Evolutionary conservation across 2,888 invertebrate genomes (phyloP), one percentile per base, ranked within the genome.

Genomic region (Ptychoptera contaminata): DNA sequence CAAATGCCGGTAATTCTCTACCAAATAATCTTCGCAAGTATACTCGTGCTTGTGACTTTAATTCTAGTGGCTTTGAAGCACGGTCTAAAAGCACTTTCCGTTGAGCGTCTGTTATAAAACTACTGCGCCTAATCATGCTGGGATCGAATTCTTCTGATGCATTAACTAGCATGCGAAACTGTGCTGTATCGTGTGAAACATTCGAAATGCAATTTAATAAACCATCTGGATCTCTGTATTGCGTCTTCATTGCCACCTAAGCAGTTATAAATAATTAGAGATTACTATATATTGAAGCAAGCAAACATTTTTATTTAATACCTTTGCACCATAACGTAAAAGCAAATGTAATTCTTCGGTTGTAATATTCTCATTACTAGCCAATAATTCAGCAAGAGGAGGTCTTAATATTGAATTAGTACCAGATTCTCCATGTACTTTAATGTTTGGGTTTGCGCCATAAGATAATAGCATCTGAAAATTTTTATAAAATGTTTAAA

Each of bases 211-310:
- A 82, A 59, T 85, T 86, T 6, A 90, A 68, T 45, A 88, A 77
- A 32, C 88, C 87, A 56, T 82, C 81, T 0, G 86, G 85, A 57
- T 88, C 84, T 46, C 85, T 74, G 58, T 82, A 84, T 53, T 86
- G 86, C 8, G 83, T 83, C 62, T 84, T 83, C 72, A 85, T 80
- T 7, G 23, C 23, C 23, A 23, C 23, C 23, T 23, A 23, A 23
- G n/a, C n/a, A n/a, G n/a, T n/a, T n/a, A n/a, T n/a, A n/a, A n/a
- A n/a, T 5, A 23, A 23, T 23, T 23, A 23, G 23, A 5, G 23
- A 5, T 23, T 23, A 23, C 7, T 23, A 23, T 23, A 7, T 7
- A 5, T 23, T 7, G 7, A 7, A 23, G 7, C 7, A 23, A 23
- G 7, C 3, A 23, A 5, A 7, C 23, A 23, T 23, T 23, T n/a